Percentiles rank a stretch among this genome's conserved stretches.
Conservation (phyloP, 2,888 invertebrate species). For the Dryobotodes eremita region DNA sequence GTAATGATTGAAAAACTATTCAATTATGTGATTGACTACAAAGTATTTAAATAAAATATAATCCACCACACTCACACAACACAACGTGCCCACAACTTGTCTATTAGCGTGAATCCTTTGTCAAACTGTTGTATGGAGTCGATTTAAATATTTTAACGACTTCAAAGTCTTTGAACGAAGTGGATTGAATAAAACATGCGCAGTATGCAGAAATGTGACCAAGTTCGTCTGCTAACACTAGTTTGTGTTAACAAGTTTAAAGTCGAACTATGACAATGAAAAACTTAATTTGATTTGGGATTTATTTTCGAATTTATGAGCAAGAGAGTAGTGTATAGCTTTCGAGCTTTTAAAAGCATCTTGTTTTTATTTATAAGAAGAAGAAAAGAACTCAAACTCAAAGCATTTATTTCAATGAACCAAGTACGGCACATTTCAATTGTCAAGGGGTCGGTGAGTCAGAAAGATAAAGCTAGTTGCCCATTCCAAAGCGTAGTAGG, state of each 20-base stretch:
- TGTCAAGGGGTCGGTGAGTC: no score
- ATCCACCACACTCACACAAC: slow-evolving; percentile 1
- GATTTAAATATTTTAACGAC: slow-evolving; percentile 56
- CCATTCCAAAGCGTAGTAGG: no score
- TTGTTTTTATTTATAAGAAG: no score
- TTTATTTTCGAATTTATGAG: not conserved
- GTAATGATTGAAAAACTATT: no score
- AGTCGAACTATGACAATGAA: not conserved
- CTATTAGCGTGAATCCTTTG: slow-evolving; percentile 18
- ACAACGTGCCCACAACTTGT: not conserved
- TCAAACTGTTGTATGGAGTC: slow-evolving; percentile 16
- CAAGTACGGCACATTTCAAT: no score
- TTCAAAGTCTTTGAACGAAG: slow-evolving; percentile 29
- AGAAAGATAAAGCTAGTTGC: no score
- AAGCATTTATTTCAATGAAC: no score
- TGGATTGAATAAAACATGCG: slow-evolving; percentile 52
- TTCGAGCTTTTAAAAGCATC: no score
- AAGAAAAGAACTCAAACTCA: no score
- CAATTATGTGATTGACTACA: no score
- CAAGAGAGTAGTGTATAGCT: no score
- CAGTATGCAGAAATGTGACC: slow-evolving; percentile 44
- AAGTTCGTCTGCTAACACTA: slow-evolving; percentile 24
- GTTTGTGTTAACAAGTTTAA: slow-evolving; percentile 31
- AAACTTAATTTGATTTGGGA: not conserved
- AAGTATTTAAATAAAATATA: not conserved